phyloP scores from a whole-genome alignment of 2,797 vertebrate species.

The Furcifer pardalis region DNA sequence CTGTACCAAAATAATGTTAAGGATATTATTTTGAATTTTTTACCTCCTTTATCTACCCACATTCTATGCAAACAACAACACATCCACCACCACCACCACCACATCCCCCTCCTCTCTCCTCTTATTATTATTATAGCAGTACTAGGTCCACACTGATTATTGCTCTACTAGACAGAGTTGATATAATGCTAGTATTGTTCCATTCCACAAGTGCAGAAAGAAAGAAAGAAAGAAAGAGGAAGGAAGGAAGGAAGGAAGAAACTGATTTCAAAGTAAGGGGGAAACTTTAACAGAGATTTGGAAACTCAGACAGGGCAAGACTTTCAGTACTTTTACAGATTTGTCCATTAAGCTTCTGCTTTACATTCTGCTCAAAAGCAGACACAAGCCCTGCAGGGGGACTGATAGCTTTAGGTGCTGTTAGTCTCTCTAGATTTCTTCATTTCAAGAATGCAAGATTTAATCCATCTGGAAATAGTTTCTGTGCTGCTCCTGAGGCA shows the following conservation, averaged over 20 bases:
- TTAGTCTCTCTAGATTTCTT: background rate
- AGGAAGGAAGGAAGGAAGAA: too few relatives aligned
- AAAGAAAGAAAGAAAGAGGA: background rate
- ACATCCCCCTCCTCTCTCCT: too few relatives aligned
- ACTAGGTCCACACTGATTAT: background rate
- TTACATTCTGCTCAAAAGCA: conserved; percentile 1
- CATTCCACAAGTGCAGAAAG: background rate
- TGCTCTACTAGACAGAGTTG: background rate
- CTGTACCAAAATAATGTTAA: background rate
- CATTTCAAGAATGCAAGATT: background rate
- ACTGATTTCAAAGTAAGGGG: background rate
- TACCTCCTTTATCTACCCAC: background rate
- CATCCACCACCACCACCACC: too few relatives aligned
- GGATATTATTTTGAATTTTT: background rate
- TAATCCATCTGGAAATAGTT: conserved; percentile 24
- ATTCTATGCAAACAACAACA: too few relatives aligned
- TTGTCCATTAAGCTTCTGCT: background rate
- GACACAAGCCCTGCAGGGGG: background rate
- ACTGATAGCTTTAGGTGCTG: conserved; percentile 12
- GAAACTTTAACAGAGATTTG: background rate
- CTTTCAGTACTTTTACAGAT: background rate
- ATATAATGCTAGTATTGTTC: background rate
- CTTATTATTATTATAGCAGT: background rate
- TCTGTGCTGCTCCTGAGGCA: conserved; percentile 7
- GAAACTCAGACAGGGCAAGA: background rate